A percentile compares a stretch with the other conserved stretches of the same genome.
These are phyloP conservation scores for Alca torda DNA, from an alignment of 2,797 vertebrate species.

Conservation along the genomic window DNA sequence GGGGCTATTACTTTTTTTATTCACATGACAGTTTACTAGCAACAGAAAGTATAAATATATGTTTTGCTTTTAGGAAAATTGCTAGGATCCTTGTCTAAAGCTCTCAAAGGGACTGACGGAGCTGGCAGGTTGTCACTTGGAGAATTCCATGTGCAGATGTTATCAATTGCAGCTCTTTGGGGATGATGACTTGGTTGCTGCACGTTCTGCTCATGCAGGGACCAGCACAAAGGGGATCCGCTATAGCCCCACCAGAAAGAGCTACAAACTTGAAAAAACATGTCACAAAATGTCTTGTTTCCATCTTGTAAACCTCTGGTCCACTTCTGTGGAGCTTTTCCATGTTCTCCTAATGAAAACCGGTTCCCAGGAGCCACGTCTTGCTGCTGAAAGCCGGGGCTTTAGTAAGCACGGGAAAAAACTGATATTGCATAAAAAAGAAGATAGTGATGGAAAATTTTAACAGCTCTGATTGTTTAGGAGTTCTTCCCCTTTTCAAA, in stretches of 20 bases:
- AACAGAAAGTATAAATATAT: background rate
- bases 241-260: background rate
- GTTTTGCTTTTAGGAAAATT: background rate
- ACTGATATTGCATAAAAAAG: background rate
- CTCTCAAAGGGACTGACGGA: background rate
- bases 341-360: background rate
- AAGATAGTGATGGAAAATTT: constrained; percentile 33
- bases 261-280: background rate
- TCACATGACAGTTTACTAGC: background rate
- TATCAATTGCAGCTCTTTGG: fast-evolving
- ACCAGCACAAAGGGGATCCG: background rate
- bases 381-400: background rate
- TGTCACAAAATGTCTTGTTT: background rate
- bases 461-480: constrained; percentile 17
- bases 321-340: background rate
- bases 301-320: background rate
- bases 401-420: background rate
- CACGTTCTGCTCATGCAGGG: background rate
- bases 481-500: constrained; percentile 40
- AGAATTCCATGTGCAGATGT: background rate
- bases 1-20: background rate
- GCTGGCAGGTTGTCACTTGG: background rate
- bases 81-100: background rate
- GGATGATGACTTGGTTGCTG: background rate
- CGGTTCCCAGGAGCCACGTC: background rate